These are phyloP conservation scores for Octopus sinensis DNA, from an alignment of 1,140 invertebrate genomes.

Conservation along the genomic window DNA sequence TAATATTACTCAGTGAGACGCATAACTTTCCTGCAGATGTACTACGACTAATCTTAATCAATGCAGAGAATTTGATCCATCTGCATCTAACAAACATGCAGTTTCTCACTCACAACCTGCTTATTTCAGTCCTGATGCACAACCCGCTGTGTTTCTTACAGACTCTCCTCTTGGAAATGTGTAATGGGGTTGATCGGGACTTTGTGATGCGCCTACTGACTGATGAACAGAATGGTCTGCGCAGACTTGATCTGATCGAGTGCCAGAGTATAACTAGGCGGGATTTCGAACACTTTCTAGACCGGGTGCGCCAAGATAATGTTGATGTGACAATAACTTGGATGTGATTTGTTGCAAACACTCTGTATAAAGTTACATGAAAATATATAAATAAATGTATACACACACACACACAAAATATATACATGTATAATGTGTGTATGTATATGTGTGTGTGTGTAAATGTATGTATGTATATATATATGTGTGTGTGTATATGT, in stretches of 20 bases:
- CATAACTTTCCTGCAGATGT: slow-evolving; percentile 5
- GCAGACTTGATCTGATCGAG: neutral
- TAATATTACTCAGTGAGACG: slow-evolving; percentile 9
- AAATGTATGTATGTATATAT: neutral
- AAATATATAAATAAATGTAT: no score
- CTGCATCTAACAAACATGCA: slow-evolving; percentile 10
- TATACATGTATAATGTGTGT: no score
- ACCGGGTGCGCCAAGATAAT: neutral
- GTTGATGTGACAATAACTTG: slow-evolving; percentile 5
- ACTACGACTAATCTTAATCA: neutral
- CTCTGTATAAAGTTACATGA: no score
- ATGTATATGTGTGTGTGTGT: no score
- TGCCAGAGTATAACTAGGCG: slow-evolving; percentile 6
- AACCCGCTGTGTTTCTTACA: neutral
- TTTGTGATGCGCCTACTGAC: neutral
- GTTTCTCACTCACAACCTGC: neutral
- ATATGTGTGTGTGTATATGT: neutral
- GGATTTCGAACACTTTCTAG: slow-evolving; percentile 4
- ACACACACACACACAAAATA: no score
- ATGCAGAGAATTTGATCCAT: neutral
- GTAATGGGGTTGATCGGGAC: neutral
- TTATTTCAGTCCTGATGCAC: neutral
- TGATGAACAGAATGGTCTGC: neutral
- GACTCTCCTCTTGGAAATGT: slow-evolving; percentile 3
- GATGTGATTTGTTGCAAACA: neutral